A percentile compares a stretch with the other conserved stretches of the same genome.
Evolutionary conservation across 2,888 invertebrate genomes (phyloP).

Genomic region (Trachelus troglodyta): DNA sequence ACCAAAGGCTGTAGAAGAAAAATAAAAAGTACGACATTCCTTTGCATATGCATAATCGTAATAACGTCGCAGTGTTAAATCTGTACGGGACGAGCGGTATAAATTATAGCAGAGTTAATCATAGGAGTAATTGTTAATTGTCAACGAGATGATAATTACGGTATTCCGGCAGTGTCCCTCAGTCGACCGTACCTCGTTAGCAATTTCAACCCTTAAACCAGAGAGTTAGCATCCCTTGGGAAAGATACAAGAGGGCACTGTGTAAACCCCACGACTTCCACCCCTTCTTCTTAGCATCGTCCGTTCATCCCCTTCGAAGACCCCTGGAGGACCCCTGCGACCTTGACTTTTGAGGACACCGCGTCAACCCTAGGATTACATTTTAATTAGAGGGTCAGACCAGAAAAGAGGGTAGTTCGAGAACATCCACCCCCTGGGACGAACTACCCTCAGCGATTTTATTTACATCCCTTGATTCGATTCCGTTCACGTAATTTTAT

Average conservation of each 20-base stretch:
- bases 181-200: not conserved
- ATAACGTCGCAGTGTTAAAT: fast-evolving
- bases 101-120: not conserved
- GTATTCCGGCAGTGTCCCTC: not conserved
- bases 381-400: too few relatives aligned
- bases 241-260: not conserved
- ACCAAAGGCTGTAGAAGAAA: not conserved
- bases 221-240: not conserved
- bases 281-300: not conserved
- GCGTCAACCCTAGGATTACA: too few relatives aligned
- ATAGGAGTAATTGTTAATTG: not conserved
- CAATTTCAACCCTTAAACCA: not conserved
- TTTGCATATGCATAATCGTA: fast-evolving
- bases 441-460: too few relatives aligned
- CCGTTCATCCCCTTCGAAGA: not conserved
- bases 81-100: not conserved
- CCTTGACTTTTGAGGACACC: not conserved
- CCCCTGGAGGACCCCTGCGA: not conserved
- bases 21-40: not conserved
- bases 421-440: too few relatives aligned
- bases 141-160: not conserved
- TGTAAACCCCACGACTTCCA: not conserved
- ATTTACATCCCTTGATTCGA: too few relatives aligned
- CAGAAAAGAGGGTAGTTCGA: too few relatives aligned
- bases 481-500: too few relatives aligned